phyloP scores from a whole-genome alignment of 2,113 vertebrate species.

The Dromiciops gliroides region DNA sequence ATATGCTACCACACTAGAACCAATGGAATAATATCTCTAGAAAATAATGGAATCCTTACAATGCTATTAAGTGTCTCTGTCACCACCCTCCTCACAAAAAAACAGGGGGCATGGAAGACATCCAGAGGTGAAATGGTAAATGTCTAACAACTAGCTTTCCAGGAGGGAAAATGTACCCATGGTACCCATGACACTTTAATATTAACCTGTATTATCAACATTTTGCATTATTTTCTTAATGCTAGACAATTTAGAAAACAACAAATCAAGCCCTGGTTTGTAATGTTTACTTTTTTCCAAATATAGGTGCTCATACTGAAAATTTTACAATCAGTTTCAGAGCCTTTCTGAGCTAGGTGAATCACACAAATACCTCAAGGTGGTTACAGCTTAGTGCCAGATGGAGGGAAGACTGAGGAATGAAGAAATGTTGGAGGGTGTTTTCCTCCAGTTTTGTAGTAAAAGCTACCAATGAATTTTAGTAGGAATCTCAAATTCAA shows the following conservation, averaged over 20 bases:
- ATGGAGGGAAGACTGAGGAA: neutral
- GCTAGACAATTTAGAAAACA: neutral
- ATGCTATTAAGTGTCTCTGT: neutral
- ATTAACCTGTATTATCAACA: neutral
- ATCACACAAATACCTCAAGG: neutral
- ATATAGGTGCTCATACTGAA: neutral
- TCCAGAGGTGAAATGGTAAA: neutral
- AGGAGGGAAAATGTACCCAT: neutral
- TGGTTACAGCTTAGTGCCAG: neutral
- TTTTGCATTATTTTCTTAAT: neutral
- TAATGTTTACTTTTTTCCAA: neutral
- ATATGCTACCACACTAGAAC: neutral
- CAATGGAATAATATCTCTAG: neutral
- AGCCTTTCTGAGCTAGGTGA: neutral
- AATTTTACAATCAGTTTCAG: no score
- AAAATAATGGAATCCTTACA: neutral
- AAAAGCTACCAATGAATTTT: neutral
- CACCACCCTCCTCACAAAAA: neutral
- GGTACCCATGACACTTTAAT: neutral
- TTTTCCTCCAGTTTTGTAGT: neutral
- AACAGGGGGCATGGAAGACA: neutral
- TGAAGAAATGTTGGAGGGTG: neutral
- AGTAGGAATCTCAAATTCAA: neutral
- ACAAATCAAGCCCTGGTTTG: neutral
- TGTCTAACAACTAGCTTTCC: neutral